These are phyloP conservation scores for Macrosteles quadrilineatus DNA, from an alignment of 1,140 invertebrate genomes.

Conservation along the genomic window DNA sequence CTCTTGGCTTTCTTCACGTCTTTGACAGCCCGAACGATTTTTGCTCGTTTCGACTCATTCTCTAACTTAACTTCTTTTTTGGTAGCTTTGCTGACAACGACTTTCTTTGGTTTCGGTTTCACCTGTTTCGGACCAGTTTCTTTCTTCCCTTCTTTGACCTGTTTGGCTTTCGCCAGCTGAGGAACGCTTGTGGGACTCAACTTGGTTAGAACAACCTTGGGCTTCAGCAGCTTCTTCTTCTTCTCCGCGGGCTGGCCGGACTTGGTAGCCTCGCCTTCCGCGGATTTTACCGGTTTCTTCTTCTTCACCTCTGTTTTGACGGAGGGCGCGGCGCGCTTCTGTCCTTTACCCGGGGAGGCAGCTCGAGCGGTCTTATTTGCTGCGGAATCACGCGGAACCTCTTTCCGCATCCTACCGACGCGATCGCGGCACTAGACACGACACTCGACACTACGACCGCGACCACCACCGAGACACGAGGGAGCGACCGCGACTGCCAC, in stretches of 20 bases:
- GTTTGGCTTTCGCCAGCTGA: conserved; percentile 1
- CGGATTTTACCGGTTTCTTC: neutral
- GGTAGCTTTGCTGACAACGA: conserved; percentile 20
- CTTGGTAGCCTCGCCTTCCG: conserved; percentile 23
- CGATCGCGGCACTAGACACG: neutral
- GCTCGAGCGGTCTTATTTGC: conserved; percentile 19
- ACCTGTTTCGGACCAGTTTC: conserved; percentile 19
- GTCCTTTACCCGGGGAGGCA: conserved; percentile 23
- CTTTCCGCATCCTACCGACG: conserved; percentile 1
- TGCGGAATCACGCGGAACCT: conserved; percentile 15
- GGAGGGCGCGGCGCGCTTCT: conserved; percentile 31
- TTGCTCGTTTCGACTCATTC: conserved; percentile 12
- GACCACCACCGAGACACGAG: neutral
- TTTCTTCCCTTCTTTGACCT: conserved; percentile 19
- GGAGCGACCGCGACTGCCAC: neutral
- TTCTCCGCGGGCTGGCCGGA: neutral
- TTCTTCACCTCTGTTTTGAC: neutral
- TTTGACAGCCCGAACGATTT: conserved; percentile 9
- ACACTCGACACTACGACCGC: neutral
- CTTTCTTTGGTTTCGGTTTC: conserved; percentile 32
- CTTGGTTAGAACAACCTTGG: neutral
- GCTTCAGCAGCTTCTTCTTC: conserved; percentile 6
- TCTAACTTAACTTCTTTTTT: conserved; percentile 24
- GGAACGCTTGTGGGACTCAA: neutral
- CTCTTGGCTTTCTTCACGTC: conserved; percentile 15